Percentiles rank a stretch among this genome's conserved stretches.
These are phyloP conservation scores for Agapornis canus DNA, from an alignment of 2,797 vertebrate genomes.

Conservation along the genomic window DNA sequence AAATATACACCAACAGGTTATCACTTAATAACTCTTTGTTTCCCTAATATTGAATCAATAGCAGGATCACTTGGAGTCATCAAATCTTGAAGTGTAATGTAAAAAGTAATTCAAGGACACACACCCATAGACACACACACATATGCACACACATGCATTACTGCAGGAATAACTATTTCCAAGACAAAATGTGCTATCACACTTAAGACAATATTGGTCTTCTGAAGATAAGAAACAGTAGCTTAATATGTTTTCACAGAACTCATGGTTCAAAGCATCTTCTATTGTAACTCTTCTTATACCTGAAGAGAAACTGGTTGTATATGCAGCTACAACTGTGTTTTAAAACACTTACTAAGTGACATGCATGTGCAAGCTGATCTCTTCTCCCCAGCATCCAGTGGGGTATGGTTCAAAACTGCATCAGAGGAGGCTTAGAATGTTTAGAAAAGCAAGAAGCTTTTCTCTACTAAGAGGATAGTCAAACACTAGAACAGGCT, in stretches of 20 bases:
- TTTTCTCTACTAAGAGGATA: fast-evolving
- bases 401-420: background rate
- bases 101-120: constrained; percentile 47
- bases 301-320: background rate
- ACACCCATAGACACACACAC: background rate
- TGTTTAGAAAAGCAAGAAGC: too few relatives aligned
- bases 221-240: background rate
- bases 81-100: constrained; percentile 61
- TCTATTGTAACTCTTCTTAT: background rate
- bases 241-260: background rate
- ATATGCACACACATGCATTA: fast-evolving
- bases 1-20: constrained; percentile 75
- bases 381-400: fast-evolving
- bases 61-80: constrained; percentile 71
- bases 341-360: background rate
- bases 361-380: background rate
- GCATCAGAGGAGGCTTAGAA: background rate
- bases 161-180: constrained; percentile 11
- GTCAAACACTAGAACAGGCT: background rate
- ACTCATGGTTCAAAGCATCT: background rate
- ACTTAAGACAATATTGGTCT: background rate
- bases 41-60: constrained; percentile 78
- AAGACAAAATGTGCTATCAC: background rate
- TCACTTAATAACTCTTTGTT: constrained; percentile 80
- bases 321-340: background rate